Percentiles rank a stretch among this genome's conserved stretches.
Conservation (phyloP, 2,113 vertebrate genomes). For the Podocnemis expansa region DNA sequence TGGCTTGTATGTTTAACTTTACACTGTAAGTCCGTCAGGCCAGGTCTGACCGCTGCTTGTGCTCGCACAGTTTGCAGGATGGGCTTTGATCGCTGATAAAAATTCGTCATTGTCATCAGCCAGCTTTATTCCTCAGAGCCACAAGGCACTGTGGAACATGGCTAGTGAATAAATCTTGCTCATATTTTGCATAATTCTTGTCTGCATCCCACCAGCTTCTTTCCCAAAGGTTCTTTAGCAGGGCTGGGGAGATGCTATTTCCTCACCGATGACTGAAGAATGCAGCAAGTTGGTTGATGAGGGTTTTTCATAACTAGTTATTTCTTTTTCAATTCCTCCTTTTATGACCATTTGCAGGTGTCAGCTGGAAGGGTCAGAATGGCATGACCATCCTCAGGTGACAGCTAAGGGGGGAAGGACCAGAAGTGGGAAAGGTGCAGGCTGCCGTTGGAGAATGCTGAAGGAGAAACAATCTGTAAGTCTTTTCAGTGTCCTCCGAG, state of each 20-base stretch:
- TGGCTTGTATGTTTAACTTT: neutral
- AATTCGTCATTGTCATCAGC: neutral
- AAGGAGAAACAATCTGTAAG: neutral
- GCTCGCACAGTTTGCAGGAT: neutral
- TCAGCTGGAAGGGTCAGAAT: neutral
- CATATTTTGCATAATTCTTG: too few relatives aligned
- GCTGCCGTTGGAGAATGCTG: neutral
- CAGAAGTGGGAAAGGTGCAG: neutral
- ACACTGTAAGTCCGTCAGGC: neutral
- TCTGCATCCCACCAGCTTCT: neutral
- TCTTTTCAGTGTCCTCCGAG: neutral
- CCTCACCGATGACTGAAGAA: neutral
- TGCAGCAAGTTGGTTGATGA: too few relatives aligned
- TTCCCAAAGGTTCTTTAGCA: neutral
- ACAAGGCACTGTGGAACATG: neutral
- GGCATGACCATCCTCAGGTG: accelerated
- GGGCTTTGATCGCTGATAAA: neutral
- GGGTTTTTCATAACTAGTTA: neutral
- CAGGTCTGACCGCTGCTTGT: neutral
- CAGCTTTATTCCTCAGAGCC: neutral
- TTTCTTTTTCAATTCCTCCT: neutral
- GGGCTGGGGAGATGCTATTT: neutral
- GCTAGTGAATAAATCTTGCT: too few relatives aligned
- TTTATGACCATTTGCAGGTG: neutral
- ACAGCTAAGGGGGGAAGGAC: neutral